A percentile compares a stretch with the other conserved stretches of the same genome.
These are phyloP conservation scores for Sipha flava DNA, from an alignment of 1,140 invertebrate species.

Conservation along the genomic window DNA sequence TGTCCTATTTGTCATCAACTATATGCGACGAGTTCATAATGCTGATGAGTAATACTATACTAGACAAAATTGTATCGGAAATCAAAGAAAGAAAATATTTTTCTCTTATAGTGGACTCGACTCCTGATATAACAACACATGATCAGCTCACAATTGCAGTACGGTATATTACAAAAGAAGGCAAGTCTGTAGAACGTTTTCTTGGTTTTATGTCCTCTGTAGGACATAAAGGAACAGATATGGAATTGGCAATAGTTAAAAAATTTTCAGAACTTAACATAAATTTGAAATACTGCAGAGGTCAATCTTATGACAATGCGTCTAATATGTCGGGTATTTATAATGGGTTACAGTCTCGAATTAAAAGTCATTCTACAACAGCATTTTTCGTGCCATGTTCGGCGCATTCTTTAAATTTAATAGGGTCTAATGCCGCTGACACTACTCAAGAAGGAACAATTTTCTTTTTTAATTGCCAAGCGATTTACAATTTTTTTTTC, in stretches of 20 bases:
- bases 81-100: constrained; percentile 20
- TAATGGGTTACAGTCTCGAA: constrained; percentile 40
- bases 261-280: constrained; percentile 1
- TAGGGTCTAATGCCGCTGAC: constrained; percentile 40
- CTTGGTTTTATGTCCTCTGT: constrained; percentile 2
- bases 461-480: constrained; percentile 31
- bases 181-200: constrained; percentile 11
- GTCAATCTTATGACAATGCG: constrained; percentile 40
- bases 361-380: constrained; percentile 39
- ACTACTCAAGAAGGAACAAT: constrained; percentile 26
- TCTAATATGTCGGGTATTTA: constrained; percentile 39
- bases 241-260: neutral
- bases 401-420: constrained; percentile 42
- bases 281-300: constrained; percentile 11
- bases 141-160: constrained; percentile 27
- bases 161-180: constrained; percentile 29
- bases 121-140: constrained; percentile 23
- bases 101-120: constrained; percentile 27
- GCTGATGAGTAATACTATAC: constrained; percentile 36
- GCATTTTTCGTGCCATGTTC: constrained; percentile 40
- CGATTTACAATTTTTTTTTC: constrained; percentile 38
- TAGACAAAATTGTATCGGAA: constrained; percentile 1
- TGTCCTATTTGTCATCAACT: no score
- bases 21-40: no score
- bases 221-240: constrained; percentile 12